phyloP scores from a whole-genome alignment of 2,888 invertebrate species.

The Lutraria lutraria region DNA sequence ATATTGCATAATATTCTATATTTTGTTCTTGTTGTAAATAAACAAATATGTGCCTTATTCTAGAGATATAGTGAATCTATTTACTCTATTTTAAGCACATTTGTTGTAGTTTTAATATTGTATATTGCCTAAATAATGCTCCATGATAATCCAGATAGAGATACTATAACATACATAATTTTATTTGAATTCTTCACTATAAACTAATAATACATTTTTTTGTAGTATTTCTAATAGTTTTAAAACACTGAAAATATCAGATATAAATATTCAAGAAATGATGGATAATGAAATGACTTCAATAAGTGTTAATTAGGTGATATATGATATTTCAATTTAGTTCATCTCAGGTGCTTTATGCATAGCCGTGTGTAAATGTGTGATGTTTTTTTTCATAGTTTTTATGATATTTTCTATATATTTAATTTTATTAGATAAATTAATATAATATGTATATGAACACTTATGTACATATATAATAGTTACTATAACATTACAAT shows the following conservation, averaged over 20 bases:
- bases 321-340: not conserved
- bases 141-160: no score
- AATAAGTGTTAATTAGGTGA: not conserved
- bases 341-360: not conserved
- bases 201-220: no score
- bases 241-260: no score
- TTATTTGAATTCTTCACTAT: no score
- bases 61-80: not conserved
- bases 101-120: not conserved
- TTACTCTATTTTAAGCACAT: not conserved
- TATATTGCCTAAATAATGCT: not conserved
- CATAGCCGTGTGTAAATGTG: not conserved
- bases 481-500: not conserved
- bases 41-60: not conserved
- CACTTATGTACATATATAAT: not conserved
- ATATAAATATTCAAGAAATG: not conserved
- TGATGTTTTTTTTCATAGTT: not conserved
- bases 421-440: constrained; percentile 8
- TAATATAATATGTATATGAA: not conserved
- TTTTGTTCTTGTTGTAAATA: not conserved
- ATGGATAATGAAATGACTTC: not conserved
- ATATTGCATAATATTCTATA: not conserved
- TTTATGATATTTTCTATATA: constrained; percentile 3
- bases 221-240: no score
- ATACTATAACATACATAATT: not conserved